Evolutionary conservation across 2,113 vertebrate species (phyloP), one percentile per base, ranked within the genome.

Genomic region (Vimba vimba): DNA sequence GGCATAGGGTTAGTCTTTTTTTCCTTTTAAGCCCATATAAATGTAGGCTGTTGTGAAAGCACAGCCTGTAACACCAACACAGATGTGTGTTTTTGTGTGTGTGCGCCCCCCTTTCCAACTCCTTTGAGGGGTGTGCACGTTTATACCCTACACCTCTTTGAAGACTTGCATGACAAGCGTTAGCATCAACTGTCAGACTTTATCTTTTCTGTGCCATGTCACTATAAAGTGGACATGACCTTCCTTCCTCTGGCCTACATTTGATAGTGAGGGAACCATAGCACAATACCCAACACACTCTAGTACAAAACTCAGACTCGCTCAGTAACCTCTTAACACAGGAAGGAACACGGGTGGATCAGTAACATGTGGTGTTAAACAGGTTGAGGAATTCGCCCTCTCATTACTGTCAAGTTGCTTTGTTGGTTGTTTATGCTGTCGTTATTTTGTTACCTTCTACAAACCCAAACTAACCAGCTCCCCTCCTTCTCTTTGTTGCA

Each of bases 401-500:
- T 57, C 36, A 86, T 84, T 50, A 86, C 52, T 84, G 3, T 68
- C 27, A 75, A 4, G 25, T 25, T 47, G 12, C 15, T 60, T 85
- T 64, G 62, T 39, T 52, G 10, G 45, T 13, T 36, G 23, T 33
- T 79, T 55, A 2, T 62, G 8, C n/a, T 50, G 25, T 85, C n/a
- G 73, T 64, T 57, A 33, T 50, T 82, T 39, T 39, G 1, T 5
- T 23, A n/a, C 57, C 30, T 23, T 50, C 12, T 75, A 62, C 30
- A 43, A 23, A 55, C 25, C 36, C 39, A 83, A 47, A 30, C 57
- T 69, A 60, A 64, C 57, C 57, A 15, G 13, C 15, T 55, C 57
- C 15, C 83, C 6, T 84, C 91, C 91, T 89, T 91, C 89, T 90
- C 92, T 91, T 73, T 55, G 87, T 96, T 95, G 87, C 94, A 99